Evolutionary conservation across 2,797 vertebrate genomes (phyloP).

Genomic region (Clarias platycephalus): DNA sequence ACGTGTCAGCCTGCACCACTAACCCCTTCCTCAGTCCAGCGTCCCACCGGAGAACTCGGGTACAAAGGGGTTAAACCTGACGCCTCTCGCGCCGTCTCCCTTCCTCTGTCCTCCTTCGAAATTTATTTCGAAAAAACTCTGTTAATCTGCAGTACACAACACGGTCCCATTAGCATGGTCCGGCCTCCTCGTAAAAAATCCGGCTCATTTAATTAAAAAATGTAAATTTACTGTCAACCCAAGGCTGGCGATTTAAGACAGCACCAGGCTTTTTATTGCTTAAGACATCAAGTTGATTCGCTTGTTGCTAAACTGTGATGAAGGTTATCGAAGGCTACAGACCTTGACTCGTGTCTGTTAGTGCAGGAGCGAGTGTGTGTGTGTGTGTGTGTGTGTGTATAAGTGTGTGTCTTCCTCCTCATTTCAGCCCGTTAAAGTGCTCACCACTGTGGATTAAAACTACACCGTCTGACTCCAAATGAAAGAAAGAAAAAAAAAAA

Average conservation of each 20-base stretch:
- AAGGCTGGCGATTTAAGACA: slow-evolving; percentile 98
- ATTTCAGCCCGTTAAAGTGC: slow-evolving; percentile 75
- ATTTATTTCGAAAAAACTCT: slow-evolving; percentile 99
- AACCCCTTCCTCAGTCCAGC: slow-evolving; percentile 67
- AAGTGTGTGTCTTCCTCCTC: slow-evolving; percentile 65
- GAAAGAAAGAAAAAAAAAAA: slow-evolving; percentile 61
- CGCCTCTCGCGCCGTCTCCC: slow-evolving; percentile 68
- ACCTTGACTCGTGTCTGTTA: slow-evolving; percentile 63
- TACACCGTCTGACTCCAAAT: slow-evolving; percentile 61
- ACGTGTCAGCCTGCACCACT: slow-evolving; percentile 74
- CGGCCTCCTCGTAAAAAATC: slow-evolving; percentile 99
- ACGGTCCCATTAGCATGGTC: slow-evolving; percentile 98
- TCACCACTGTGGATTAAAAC: slow-evolving; percentile 71
- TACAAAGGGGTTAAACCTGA: slow-evolving; percentile 83
- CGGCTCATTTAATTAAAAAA: slow-evolving; percentile 99
- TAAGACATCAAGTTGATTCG: slow-evolving; percentile 99
- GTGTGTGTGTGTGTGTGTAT: neutral
- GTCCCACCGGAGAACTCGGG: slow-evolving; percentile 87
- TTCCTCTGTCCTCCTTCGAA: slow-evolving; percentile 83
- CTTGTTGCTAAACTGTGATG: slow-evolving; percentile 87
- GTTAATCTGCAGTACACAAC: slow-evolving; percentile 99
- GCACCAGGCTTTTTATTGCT: slow-evolving; percentile 99
- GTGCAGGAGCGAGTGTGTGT: neutral
- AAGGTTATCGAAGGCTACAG: slow-evolving; percentile 81
- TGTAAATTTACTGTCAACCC: slow-evolving; percentile 99